phyloP scores from a whole-genome alignment of 2,888 invertebrate genomes.

The Plusia festucae region DNA sequence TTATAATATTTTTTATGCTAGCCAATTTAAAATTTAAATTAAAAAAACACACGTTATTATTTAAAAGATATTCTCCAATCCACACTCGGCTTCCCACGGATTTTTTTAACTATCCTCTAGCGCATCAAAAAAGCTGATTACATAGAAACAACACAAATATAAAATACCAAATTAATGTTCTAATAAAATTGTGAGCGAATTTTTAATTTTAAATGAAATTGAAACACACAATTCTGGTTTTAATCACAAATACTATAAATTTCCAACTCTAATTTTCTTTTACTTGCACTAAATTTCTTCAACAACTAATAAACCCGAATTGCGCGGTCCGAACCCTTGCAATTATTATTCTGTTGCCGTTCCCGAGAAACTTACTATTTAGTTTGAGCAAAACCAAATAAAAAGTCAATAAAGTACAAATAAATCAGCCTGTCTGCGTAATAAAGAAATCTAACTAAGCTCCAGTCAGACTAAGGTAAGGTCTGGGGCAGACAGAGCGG shows the following conservation, averaged over 20 bases:
- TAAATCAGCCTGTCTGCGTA: slow-evolving; percentile 59
- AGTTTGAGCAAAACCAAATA: slow-evolving; percentile 54
- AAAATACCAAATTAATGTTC: slow-evolving; percentile 3
- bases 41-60: too few relatives aligned
- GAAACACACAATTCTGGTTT: slow-evolving; percentile 11
- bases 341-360: slow-evolving; percentile 53
- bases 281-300: slow-evolving; percentile 44
- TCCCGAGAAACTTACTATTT: slow-evolving; percentile 44
- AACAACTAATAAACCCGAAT: slow-evolving; percentile 29
- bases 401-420: slow-evolving; percentile 56
- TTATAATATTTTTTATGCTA: too few relatives aligned
- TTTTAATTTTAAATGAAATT: slow-evolving; percentile 13
- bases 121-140: not conserved
- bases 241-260: slow-evolving; percentile 34
- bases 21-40: too few relatives aligned
- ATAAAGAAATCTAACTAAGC: slow-evolving; percentile 52
- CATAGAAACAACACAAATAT: not conserved
- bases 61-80: too few relatives aligned
- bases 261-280: slow-evolving; percentile 37
- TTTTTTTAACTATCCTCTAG: not conserved
- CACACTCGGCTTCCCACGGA: too few relatives aligned
- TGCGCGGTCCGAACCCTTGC: slow-evolving; percentile 44
- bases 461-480: slow-evolving; percentile 18
- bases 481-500: slow-evolving; percentile 17
- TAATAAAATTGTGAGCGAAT: not conserved